These are phyloP conservation scores for Sebastolobus altivelis DNA, from an alignment of 2,797 vertebrate genomes.

Conservation along the genomic window DNA sequence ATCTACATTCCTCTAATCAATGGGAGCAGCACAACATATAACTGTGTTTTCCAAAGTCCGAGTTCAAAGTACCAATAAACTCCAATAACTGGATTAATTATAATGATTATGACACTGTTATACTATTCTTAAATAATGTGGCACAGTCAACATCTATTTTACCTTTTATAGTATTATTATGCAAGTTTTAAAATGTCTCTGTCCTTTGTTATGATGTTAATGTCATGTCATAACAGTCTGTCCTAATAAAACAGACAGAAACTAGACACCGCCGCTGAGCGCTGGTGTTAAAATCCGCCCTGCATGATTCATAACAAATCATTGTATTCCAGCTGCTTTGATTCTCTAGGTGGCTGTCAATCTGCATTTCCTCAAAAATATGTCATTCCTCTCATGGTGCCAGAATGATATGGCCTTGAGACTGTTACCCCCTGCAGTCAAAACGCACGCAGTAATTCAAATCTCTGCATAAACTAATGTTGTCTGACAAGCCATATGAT, in stretches of 20 bases:
- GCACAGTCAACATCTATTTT: background rate
- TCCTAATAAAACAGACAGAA: slow-evolving; percentile 31
- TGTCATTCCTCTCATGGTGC: slow-evolving; percentile 47
- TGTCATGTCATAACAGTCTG: slow-evolving; percentile 11
- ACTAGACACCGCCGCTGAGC: slow-evolving; percentile 26
- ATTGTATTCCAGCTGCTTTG: slow-evolving; percentile 60
- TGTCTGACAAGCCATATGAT: slow-evolving; percentile 70
- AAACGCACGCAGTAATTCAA: slow-evolving; percentile 58
- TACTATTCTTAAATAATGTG: no score
- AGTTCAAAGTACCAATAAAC: background rate
- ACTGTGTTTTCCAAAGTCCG: background rate
- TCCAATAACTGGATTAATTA: background rate
- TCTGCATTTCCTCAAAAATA: slow-evolving; percentile 67
- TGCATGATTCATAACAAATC: slow-evolving; percentile 69
- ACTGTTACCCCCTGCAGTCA: slow-evolving; percentile 44
- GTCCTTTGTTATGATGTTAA: slow-evolving; percentile 15
- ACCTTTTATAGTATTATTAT: background rate
- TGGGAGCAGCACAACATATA: no score
- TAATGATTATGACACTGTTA: background rate
- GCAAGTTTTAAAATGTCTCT: background rate
- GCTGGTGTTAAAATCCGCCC: slow-evolving; percentile 25
- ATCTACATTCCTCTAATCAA: background rate
- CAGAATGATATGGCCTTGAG: slow-evolving; percentile 50
- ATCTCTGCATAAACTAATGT: slow-evolving; percentile 57
- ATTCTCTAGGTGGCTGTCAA: slow-evolving; percentile 70